phyloP scores from a whole-genome alignment of 2,888 invertebrate genomes.

The Nomada ferruginata region DNA sequence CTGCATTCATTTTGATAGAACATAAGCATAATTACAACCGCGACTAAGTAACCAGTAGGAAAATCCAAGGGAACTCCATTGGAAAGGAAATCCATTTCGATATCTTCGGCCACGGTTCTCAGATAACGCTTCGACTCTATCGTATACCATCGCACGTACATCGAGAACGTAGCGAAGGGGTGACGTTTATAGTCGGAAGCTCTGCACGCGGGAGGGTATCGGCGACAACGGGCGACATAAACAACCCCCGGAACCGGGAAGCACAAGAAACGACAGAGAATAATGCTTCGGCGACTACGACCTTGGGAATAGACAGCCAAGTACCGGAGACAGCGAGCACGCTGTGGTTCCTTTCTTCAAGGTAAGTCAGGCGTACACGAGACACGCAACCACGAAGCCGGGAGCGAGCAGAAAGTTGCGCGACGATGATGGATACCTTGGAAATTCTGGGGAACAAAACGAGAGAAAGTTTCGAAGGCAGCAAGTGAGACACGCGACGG shows the following conservation, averaged over 20 bases:
- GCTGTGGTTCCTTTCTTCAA: constrained; percentile 49
- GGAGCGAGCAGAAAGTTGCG: constrained; percentile 30
- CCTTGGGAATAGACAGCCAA: constrained; percentile 60
- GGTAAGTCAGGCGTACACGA: constrained; percentile 48
- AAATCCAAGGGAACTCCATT: no score
- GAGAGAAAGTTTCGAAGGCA: constrained; percentile 9
- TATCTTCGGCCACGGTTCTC: not conserved
- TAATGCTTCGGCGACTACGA: constrained; percentile 67
- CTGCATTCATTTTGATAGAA: no score
- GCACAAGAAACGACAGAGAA: constrained; percentile 71
- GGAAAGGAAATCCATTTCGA: not conserved
- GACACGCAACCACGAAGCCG: constrained; percentile 56
- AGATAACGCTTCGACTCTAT: not conserved
- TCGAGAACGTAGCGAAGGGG: not conserved
- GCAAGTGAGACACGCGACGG: constrained; percentile 33
- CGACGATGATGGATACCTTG: constrained; percentile 48
- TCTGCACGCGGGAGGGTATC: constrained; percentile 49
- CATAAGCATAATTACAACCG: no score
- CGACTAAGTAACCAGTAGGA: no score
- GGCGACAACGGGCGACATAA: constrained; percentile 47
- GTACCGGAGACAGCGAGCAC: constrained; percentile 48
- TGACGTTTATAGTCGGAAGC: constrained; percentile 40
- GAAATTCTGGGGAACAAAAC: constrained; percentile 21
- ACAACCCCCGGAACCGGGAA: constrained; percentile 67
- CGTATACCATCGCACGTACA: no score